Base-by-base conservation (phyloP, 1,140 invertebrate genomes). In the Drosophila mayri region DNA sequence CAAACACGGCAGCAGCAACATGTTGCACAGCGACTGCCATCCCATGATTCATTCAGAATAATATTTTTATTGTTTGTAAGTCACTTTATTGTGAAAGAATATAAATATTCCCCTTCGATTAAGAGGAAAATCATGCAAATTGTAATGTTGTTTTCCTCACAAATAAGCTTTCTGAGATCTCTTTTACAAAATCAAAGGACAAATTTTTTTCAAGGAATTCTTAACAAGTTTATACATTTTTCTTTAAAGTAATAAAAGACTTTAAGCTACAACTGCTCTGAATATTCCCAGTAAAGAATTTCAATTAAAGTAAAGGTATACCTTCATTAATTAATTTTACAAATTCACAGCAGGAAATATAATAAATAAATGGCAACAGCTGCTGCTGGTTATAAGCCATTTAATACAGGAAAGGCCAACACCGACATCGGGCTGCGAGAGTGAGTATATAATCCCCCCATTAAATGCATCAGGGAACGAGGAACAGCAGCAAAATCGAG, bases 401-500 rank as follows among this genome's bases (percentile, higher is more conserved):
- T 18, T 44, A 44, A 32, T 37, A 22, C 40, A 65, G 57, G 22
- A 65, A 62, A 30, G 18, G 8, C 38, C 30, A 35, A 60, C 20
- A 55, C 35, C 14, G 35, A 55, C 35, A 38, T 5, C 35, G 35
- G 25, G 9, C 9, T 32, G 6, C 10, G 16, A 25, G 18, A n/a
- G 20, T 16, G 43, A 41, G 62, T 25, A 20, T 6, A 68, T 75
- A 83, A 71, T 76, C 70, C 80, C 80, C 71, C 70, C 47, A 37
- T 50, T 60, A 79, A 79, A 38, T 57, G 66, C 50, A 54, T 35
- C 50, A 54, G 32, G 50, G 50, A 37, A 37, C n/a, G 52, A 38
- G 52, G 16, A 55, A 37, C 20, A 38, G 20, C 68, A 52, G 66
- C 64, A 65, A 83, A 70, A 41, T 60, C 47, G n/a, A 46, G 60